Evolutionary conservation across 2,113 vertebrate species (phyloP), one percentile per base, ranked within the genome.

Genomic region (Zosterops japonicus): DNA sequence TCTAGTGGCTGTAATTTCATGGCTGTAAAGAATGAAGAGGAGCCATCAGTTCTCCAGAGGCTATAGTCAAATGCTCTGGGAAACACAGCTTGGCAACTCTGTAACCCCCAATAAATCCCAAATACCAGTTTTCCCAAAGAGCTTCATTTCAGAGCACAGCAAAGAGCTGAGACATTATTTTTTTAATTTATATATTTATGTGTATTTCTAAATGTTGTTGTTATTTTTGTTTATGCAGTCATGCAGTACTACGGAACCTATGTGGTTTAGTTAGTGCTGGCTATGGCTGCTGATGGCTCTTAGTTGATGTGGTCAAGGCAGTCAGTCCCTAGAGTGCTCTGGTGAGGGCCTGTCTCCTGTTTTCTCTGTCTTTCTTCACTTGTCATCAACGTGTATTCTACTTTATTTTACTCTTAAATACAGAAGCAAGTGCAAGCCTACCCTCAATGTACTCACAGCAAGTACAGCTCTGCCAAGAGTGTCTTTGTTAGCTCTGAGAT

Each of bases 341-440:
- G 33, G 18, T 33, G n/a, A 52, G 29, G 24, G 10, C 8, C 4
- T 49, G 21, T 55, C 29, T 50, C 46, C 39, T 39, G 24, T 82
- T 59, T 50, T 57, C 17, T n/a, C 21, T 36, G 8, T 39, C 41
- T 89, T 57, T 31, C 39, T 21, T 69, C 49, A 64, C 17, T 71
- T 52, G n/a, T 2, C 10, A 21, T 55, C 39, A 56, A 1, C 16
- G 6, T 44, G 53, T 55, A 25, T 49, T 29, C 71, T 53, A 6
- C 7, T 41, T 8, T 70, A 27, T 55, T 91, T 72, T 59, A 56
- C 13, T 33, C 15, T 56, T 46, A 53, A 64, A 8, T 27, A 50
- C 0, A 1, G 41, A 91, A 35, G n/a, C 7, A 4, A 68, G 39
- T 0, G 1, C 55, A 78, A 1, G 3, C 21, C 8, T 47, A 27